Evolutionary conservation across 2,888 invertebrate species (phyloP), one percentile per base, ranked within the genome.

Genomic region (Ametastegia equiseti): DNA sequence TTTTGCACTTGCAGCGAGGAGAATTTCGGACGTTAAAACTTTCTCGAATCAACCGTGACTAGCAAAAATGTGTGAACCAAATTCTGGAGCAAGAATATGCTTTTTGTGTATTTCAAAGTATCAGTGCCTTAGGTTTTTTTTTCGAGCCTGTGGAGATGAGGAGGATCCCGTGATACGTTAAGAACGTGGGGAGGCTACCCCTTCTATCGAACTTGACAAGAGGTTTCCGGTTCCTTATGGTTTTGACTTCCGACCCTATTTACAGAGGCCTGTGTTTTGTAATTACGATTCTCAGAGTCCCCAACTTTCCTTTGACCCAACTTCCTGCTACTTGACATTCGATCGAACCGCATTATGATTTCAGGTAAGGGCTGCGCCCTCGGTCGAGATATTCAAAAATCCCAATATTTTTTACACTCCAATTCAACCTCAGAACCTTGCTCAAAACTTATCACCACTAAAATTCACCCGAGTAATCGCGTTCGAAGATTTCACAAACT

Each of bases 221-320:
- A n/a, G 23, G 71, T 30, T 45, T 30, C 47, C 71, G 30, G 15
- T 71, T 45, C 47, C 45, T 45, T n/a, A 47, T 71, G 71, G 27
- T 47, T 47, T n/a, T 47, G 71, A 47, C 39, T 67, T 67, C 2
- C n/a, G n/a, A n/a, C 39, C 30, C 39, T 23, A 11, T 67, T 67
- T 67, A 15, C 11, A 19, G 19, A 13, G 19, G 39, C 19, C 67
- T 67, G 15, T 39, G 15, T 39, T 42, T 42, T 9, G 23, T 71
- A 71, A 71, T 71, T 47, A 47, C 45, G n/a, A 71, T 71, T 71
- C 27, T 45, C 47, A 30, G 30, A 47, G 47, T 27, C 30, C 47
- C 30, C 27, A 47, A 30, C 27, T 45, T 45, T 67, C 71, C 71
- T 71, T 27, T 71, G 71, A 45, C 45, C 27, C 30, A 23, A 30